Conservation (phyloP, 2,113 vertebrate genomes). For the Felis chaus region DNA sequence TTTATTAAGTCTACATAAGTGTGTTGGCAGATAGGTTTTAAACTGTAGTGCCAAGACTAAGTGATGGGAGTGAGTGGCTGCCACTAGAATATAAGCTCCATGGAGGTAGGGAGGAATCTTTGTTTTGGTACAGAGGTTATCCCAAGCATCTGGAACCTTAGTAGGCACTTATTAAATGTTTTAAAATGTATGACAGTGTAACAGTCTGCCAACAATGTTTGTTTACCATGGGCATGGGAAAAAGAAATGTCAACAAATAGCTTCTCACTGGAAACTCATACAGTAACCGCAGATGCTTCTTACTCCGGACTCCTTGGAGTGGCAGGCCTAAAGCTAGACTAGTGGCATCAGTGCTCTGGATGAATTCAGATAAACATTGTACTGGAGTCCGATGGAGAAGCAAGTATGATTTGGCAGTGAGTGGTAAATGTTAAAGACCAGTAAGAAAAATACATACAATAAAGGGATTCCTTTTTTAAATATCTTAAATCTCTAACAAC, state of each 20-base stretch:
- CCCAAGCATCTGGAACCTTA: not conserved
- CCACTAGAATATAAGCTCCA: not conserved
- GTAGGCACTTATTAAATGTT: not conserved
- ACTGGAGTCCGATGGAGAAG: conserved; percentile 22
- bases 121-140: conserved; percentile 34
- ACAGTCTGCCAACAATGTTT: not conserved
- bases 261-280: not conserved
- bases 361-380: conserved; percentile 4
- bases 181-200: not conserved
- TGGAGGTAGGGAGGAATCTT: not conserved
- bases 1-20: not conserved
- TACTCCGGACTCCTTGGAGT: not conserved
- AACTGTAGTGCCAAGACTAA: not conserved
- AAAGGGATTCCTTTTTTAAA: not conserved
- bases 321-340: not conserved
- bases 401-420: not conserved
- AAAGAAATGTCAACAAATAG: not conserved
- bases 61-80: not conserved
- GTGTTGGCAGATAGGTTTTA: not conserved
- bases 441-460: not conserved
- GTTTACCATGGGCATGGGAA: not conserved
- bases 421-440: conserved; percentile 16
- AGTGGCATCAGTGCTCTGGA: not conserved
- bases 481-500: not conserved
- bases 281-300: not conserved